Evolutionary conservation across 2,888 invertebrate genomes (phyloP).

Genomic region (Netelia inedita): DNA sequence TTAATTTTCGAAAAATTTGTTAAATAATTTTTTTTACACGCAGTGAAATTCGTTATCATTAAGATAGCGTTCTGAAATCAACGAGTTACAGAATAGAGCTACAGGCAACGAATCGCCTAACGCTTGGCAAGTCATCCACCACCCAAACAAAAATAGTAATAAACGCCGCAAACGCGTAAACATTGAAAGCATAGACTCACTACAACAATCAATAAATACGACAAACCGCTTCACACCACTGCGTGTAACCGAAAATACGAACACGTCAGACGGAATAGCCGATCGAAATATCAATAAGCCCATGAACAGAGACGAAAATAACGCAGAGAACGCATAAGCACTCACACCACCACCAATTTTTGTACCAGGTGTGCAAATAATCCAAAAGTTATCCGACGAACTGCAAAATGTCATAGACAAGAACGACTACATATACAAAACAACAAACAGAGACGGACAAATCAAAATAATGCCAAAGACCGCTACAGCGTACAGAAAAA

Average conservation of each 20-base stretch:
- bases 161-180: slow-evolving; percentile 34
- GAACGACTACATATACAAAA: slow-evolving; percentile 40
- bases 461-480: slow-evolving; percentile 32
- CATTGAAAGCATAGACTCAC: slow-evolving; percentile 21
- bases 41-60: too few relatives aligned
- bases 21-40: too few relatives aligned
- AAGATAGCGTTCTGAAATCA: too few relatives aligned
- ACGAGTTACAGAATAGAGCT: too few relatives aligned
- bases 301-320: background rate
- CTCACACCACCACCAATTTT: slow-evolving; percentile 21
- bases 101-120: slow-evolving; percentile 3
- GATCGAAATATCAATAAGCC: background rate
- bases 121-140: slow-evolving; percentile 28
- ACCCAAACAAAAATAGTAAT: slow-evolving; percentile 14
- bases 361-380: slow-evolving; percentile 26
- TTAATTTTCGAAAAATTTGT: too few relatives aligned
- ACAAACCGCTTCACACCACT: slow-evolving; percentile 21
- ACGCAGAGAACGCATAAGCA: background rate
- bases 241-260: background rate
- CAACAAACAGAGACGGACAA: slow-evolving; percentile 30
- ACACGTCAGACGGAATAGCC: background rate
- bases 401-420: slow-evolving; percentile 15
- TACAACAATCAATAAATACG: background rate
- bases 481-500: slow-evolving; percentile 30
- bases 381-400: slow-evolving; percentile 28